phyloP scores from a whole-genome alignment of 2,797 vertebrate species.

The Acanthiza pusilla region DNA sequence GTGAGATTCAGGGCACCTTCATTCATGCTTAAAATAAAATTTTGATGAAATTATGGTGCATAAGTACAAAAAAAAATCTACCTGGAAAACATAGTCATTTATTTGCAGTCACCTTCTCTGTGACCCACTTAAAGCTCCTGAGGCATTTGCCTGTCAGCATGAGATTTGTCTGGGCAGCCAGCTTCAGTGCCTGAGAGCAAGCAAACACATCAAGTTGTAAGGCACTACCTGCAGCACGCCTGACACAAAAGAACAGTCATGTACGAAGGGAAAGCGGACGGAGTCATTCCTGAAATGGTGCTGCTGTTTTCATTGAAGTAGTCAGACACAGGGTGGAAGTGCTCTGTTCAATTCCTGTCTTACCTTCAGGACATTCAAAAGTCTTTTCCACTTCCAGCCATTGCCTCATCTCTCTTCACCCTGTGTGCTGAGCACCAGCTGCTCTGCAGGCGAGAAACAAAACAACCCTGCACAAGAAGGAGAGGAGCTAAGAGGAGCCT shows the following conservation, averaged over 20 bases:
- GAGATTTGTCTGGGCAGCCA: background rate
- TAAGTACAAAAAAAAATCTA: background rate
- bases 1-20: background rate
- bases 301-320: background rate
- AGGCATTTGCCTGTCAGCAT: background rate
- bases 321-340: background rate
- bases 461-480: background rate
- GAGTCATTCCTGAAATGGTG: background rate
- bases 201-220: background rate
- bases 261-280: background rate
- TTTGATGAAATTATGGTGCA: background rate
- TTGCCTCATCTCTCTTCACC: rapidly evolving
- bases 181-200: background rate
- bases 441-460: background rate
- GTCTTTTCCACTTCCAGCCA: background rate
- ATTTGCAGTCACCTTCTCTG: background rate
- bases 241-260: background rate
- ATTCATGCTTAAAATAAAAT: conserved; percentile 17
- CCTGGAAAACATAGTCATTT: background rate
- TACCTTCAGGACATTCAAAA: background rate
- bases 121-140: background rate
- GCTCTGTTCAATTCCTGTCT: background rate
- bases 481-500: background rate
- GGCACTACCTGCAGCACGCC: background rate
- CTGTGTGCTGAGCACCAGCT: background rate